Percentiles rank a stretch among this genome's conserved stretches.
These are phyloP conservation scores for Xiphophorus birchmanni DNA, from an alignment of 2,797 vertebrate species.

Conservation along the genomic window DNA sequence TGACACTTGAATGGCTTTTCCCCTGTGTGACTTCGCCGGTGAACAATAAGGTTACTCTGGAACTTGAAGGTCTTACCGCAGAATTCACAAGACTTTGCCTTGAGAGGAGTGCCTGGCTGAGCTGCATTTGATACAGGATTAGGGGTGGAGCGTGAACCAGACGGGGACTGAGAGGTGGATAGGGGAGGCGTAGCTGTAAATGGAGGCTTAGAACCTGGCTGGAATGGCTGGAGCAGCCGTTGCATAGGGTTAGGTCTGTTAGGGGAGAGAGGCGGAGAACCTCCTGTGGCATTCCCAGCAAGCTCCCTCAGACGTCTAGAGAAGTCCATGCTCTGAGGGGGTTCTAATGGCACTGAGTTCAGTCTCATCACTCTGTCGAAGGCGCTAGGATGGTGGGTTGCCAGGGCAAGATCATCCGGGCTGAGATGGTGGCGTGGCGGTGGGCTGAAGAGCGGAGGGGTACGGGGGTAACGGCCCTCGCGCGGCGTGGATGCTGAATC, in stretches of 20 bases:
- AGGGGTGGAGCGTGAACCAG: constrained; percentile 87
- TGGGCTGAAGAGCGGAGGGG: constrained; percentile 96
- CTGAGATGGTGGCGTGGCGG: constrained; percentile 97
- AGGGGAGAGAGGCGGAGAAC: constrained; percentile 95
- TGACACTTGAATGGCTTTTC: constrained; percentile 99
- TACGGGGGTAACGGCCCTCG: constrained; percentile 94
- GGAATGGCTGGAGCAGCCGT: constrained; percentile 98
- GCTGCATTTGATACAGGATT: constrained; percentile 66
- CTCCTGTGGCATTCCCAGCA: constrained; percentile 90
- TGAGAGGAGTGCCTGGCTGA: constrained; percentile 86
- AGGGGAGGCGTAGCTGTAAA: constrained; percentile 94
- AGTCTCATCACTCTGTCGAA: constrained; percentile 98
- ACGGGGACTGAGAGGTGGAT: constrained; percentile 91
- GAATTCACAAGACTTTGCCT: constrained; percentile 98
- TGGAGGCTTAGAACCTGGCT: constrained; percentile 92
- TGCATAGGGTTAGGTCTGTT: constrained; percentile 97
- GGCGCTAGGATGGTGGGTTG: constrained; percentile 97
- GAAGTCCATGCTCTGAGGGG: constrained; percentile 97
- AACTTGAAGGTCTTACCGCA: constrained; percentile 99
- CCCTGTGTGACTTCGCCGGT: constrained; percentile 96
- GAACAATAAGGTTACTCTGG: constrained; percentile 98
- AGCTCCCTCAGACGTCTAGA: constrained; percentile 95
- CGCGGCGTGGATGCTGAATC: constrained; percentile 86
- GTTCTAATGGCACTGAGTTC: constrained; percentile 94
- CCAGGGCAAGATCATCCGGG: constrained; percentile 96